phyloP scores from a whole-genome alignment of 1,140 invertebrate species.

The Liolophura sinensis region DNA sequence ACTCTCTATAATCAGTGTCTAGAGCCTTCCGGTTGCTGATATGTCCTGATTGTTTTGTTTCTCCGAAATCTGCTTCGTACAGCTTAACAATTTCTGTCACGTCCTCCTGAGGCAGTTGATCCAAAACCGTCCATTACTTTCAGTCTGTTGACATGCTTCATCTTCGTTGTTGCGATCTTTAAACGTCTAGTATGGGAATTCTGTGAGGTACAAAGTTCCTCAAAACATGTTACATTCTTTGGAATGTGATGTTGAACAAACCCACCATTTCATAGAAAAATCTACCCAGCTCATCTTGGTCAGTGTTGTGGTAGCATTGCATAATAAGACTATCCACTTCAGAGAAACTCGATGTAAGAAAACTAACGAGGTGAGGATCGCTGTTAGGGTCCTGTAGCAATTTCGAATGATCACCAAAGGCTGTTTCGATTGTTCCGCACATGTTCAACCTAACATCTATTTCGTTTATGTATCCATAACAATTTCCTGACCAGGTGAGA shows the following conservation, averaged over 20 bases:
- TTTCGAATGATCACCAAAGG: slow-evolving; percentile 2
- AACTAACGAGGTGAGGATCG: slow-evolving; percentile 10
- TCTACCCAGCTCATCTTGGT: slow-evolving; percentile 11
- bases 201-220: slow-evolving; percentile 5
- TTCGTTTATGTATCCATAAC: slow-evolving; percentile 23
- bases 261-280: slow-evolving; percentile 9
- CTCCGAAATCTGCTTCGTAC: slow-evolving; percentile 23
- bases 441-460: slow-evolving; percentile 23
- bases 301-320: slow-evolving; percentile 19
- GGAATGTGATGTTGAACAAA: slow-evolving; percentile 24
- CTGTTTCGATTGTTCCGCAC: slow-evolving; percentile 21
- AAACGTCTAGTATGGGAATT: slow-evolving; percentile 9
- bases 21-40: slow-evolving; percentile 13
- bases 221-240: slow-evolving; percentile 7
- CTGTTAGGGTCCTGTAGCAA: too few species aligned
- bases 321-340: slow-evolving; percentile 19
- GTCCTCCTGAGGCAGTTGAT: slow-evolving; percentile 13
- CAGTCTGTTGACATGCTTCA: slow-evolving; percentile 9
- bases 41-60: slow-evolving; percentile 3
- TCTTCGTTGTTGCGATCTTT: slow-evolving; percentile 23
- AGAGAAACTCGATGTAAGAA: slow-evolving; percentile 16
- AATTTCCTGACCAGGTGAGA: slow-evolving; percentile 21
- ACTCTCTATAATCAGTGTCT: slow-evolving; percentile 24
- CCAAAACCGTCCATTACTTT: slow-evolving; percentile 14
- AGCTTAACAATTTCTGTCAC: slow-evolving; percentile 16